Base-by-base conservation (phyloP, 2,113 vertebrate species). In the Sardina pilchardus region DNA sequence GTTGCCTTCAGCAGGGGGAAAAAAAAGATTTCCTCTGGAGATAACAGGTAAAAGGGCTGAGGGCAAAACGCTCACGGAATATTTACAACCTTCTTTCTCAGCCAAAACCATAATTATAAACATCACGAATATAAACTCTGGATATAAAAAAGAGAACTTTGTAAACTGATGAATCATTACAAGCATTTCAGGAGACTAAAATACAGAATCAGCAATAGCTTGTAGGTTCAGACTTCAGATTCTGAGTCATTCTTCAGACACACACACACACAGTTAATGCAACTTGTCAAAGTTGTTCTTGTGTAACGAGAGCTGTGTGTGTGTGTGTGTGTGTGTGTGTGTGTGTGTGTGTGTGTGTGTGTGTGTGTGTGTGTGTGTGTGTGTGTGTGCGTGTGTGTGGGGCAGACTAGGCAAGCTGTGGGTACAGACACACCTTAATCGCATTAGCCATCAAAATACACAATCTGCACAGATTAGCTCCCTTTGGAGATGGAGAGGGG, bases 11-110 rank as follows among this genome's bases (percentile, higher is more conserved):
- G 92, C 82, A 88, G 67, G 36, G 39, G 30, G 83, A 88, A 87
- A 84, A 88, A 87, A 90, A 84, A 87, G 88, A 83, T 92, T 93
- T 94, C 93, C 92, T 92, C 91, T 86, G 89, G 75, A 92, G 87
- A 90, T 87, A 86, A 92, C 89, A 93, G 91, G 89, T 90, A 93
- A 90, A 82, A 89, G 91, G 88, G 90, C n/a, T 84, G 86, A 89
- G 90, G 91, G 81, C 85, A 89, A 87, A 88, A 90, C 88, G 86
- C 87, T 90, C 88, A 91, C 90, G 86, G 91, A 50, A 24, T 0
- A 83, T 83, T 83, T 84, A 50, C 71, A 48, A 80, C 71, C 39
- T 48, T 30, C 34, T 9, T 19, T 84, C 63, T 53, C 53, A 16
- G 75, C n/a, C 63, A 71, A 71, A 30, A 43, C 81, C 43, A 34